Evolutionary conservation across 2,888 invertebrate species (phyloP).

Genomic region (Lycocerus yunnanus): DNA sequence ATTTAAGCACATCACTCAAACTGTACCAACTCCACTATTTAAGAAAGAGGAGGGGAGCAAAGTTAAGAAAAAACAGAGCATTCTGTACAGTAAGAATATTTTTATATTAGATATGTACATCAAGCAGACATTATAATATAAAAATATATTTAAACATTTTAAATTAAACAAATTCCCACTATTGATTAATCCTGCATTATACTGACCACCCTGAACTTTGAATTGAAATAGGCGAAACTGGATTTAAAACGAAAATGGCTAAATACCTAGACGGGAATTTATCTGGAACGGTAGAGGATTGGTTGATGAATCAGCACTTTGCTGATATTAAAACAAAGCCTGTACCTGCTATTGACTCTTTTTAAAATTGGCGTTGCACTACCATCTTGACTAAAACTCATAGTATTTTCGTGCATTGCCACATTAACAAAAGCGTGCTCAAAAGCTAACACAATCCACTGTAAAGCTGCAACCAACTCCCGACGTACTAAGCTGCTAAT

Average conservation of each 20-base stretch:
- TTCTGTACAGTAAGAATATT: too few species aligned
- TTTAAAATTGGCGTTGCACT: slow-evolving; percentile 43
- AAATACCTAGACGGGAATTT: not conserved
- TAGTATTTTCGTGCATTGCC: slow-evolving; percentile 63
- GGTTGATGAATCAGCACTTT: not conserved
- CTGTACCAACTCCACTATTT: too few species aligned
- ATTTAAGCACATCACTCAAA: too few species aligned
- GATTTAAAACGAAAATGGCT: not conserved
- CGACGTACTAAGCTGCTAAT: slow-evolving; percentile 87
- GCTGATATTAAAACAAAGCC: slow-evolving; percentile 10
- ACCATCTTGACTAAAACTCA: slow-evolving; percentile 48
- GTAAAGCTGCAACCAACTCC: slow-evolving; percentile 84
- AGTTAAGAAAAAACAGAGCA: too few species aligned
- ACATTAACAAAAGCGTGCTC: slow-evolving; percentile 87
- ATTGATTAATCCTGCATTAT: not conserved
- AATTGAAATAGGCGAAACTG: not conserved
- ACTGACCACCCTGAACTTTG: not conserved
- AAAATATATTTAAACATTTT: too few species aligned
- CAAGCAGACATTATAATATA: too few species aligned
- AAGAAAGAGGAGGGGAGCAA: too few species aligned
- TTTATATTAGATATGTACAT: too few species aligned
- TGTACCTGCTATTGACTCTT: slow-evolving; percentile 48
- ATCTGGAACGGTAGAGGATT: not conserved
- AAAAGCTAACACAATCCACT: slow-evolving; percentile 84
- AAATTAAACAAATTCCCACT: too few species aligned